These are phyloP conservation scores for Actenoides lindsayi DNA, from an alignment of 2,113 vertebrate genomes.

Conservation along the genomic window DNA sequence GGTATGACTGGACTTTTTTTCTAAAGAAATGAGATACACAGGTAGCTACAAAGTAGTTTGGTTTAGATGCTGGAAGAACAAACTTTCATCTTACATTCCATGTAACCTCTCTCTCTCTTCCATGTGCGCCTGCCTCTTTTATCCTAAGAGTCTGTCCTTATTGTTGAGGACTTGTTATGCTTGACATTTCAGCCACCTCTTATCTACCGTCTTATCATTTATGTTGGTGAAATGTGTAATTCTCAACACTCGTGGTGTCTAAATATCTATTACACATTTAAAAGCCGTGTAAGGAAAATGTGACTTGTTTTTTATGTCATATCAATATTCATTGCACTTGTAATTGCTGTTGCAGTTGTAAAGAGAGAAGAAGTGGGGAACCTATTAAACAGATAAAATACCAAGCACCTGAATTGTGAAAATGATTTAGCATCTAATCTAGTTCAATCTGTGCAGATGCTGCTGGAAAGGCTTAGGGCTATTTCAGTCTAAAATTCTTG, in stretches of 20 bases:
- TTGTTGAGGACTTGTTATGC: background rate
- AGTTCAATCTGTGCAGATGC: constrained; percentile 16
- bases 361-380: constrained; percentile 16
- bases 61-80: background rate
- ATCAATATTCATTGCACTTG: constrained; percentile 31
- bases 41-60: background rate
- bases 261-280: background rate
- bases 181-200: constrained; percentile 1
- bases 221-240: background rate
- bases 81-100: background rate
- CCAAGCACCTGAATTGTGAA: constrained; percentile 33
- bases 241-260: background rate
- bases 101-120: background rate
- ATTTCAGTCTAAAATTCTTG: background rate
- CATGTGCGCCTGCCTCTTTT: background rate
- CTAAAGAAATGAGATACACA: background rate
- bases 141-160: background rate
- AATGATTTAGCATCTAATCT: constrained; percentile 31
- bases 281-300: background rate
- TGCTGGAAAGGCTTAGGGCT: constrained; percentile 6
- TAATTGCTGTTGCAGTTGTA: background rate
- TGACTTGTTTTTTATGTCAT: background rate
- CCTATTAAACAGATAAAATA: constrained; percentile 32
- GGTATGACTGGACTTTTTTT: background rate
- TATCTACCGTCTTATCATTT: background rate